phyloP scores from a whole-genome alignment of 2,113 vertebrate species.

The Chitala chitala region DNA sequence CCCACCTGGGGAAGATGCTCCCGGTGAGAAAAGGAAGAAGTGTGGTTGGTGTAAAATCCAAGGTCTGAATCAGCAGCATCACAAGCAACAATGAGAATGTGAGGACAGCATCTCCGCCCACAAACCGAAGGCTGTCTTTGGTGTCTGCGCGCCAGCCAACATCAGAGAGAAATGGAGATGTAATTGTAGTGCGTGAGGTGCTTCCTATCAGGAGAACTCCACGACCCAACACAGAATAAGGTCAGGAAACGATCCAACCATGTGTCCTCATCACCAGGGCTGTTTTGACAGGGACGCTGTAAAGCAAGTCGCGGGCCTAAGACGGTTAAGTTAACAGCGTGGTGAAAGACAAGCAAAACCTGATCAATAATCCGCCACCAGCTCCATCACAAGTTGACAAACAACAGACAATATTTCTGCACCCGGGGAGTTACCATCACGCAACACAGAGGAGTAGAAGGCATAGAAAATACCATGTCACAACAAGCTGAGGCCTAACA shows the following conservation, averaged over 20 bases:
- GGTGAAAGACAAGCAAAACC: slow-evolving; percentile 11
- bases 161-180: no score
- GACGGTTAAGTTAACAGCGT: slow-evolving; percentile 9
- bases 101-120: no score
- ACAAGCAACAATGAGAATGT: no score
- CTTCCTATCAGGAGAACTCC: no score
- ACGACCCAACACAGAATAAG: not conserved
- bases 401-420: not conserved
- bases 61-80: no score
- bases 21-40: no score
- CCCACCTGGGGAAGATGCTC: no score
- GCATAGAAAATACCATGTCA: not conserved
- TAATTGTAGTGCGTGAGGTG: no score
- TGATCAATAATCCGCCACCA: slow-evolving; percentile 17
- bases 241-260: not conserved
- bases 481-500: slow-evolving; percentile 1
- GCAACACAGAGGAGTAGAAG: not conserved
- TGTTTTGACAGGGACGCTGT: slow-evolving; percentile 12
- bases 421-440: not conserved
- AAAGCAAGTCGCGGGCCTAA: slow-evolving; percentile 2
- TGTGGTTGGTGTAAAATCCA: no score
- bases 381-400: slow-evolving; percentile 13
- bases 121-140: no score
- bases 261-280: not conserved
- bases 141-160: no score